Evolutionary conservation across 2,797 vertebrate genomes (phyloP), one percentile per base, ranked within the genome.

Genomic region (Scleropages formosus): DNA sequence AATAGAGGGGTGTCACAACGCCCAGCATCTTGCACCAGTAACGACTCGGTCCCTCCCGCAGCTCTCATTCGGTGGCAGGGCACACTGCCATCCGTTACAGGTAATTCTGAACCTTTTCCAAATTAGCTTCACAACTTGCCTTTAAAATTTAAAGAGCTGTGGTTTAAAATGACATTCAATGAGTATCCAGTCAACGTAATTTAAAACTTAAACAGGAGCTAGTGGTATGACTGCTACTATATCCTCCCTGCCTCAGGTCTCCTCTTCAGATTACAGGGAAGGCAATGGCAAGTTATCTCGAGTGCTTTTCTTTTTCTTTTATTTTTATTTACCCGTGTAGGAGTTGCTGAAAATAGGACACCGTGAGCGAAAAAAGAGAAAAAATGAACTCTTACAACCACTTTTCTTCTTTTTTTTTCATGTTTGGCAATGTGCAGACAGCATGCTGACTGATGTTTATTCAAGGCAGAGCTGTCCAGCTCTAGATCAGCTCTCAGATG

Each of bases 91-190:
- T 68, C 24, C 51, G 47, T 68, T 49, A 47, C 6, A 11, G 27
- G n/a, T 3, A 18, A 16, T 51, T 49, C 31, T 39, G 31, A 2
- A 6, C 31, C n/a, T 64, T 31, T 64, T 64, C 39, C 62, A 27
- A n/a, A 27, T n/a, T 39, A 64, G 26, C 8, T 3, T 51, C 4
- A 12, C 67, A 26, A 27, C 47, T 70, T 70, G 53, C 46, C 70
- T 72, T 72, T 72, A 72, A 72, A 72, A 39, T 72, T 72, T 59
- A 72, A 72, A 39, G n/a, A 72, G 10, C 27, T 12, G 31, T 8
- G n/a, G 31, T 60, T 60, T 39, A n/a, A 39, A 46, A 60, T 44
- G 70, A 72, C 26, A 49, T 31, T 59, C 69, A 31, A 59, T 72
- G 51, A 18, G 9, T 15, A 18, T 72, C 18, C 31, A 20, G 18